These are phyloP conservation scores for Psilopsiagon aurifrons DNA, from an alignment of 2,113 vertebrate species.

Conservation along the genomic window DNA sequence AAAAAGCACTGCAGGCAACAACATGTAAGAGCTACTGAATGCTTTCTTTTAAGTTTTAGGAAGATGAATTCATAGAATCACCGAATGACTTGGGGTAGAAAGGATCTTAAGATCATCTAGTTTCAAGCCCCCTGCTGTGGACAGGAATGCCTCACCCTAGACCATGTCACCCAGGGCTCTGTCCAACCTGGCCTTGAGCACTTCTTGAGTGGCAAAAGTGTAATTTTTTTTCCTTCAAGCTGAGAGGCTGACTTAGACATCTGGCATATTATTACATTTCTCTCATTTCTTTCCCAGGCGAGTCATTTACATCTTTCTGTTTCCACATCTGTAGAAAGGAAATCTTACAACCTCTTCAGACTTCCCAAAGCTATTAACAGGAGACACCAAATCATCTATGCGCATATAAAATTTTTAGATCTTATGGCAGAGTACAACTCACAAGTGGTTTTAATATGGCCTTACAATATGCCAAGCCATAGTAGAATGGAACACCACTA, in stretches of 20 bases:
- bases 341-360: not conserved
- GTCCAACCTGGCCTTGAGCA: not conserved
- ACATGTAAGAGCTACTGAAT: not conserved
- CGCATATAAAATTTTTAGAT: not conserved
- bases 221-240: not conserved
- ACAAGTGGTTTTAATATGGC: not conserved
- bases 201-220: not conserved
- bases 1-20: not conserved
- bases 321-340: not conserved
- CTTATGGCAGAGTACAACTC: not conserved
- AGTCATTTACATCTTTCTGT: not conserved
- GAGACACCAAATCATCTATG: not conserved
- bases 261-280: not conserved
- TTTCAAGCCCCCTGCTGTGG: not conserved
- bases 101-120: not conserved
- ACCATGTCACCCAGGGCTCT: not conserved
- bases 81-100: not conserved
- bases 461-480: not conserved
- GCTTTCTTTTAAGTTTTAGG: not conserved
- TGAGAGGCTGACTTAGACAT: not conserved
- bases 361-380: not conserved
- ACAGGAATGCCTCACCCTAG: not conserved
- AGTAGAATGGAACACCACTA: not conserved
- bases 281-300: not conserved
- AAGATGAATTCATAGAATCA: not conserved